phyloP scores from a whole-genome alignment of 2,888 invertebrate genomes.

The Trichopoda pennipes region DNA sequence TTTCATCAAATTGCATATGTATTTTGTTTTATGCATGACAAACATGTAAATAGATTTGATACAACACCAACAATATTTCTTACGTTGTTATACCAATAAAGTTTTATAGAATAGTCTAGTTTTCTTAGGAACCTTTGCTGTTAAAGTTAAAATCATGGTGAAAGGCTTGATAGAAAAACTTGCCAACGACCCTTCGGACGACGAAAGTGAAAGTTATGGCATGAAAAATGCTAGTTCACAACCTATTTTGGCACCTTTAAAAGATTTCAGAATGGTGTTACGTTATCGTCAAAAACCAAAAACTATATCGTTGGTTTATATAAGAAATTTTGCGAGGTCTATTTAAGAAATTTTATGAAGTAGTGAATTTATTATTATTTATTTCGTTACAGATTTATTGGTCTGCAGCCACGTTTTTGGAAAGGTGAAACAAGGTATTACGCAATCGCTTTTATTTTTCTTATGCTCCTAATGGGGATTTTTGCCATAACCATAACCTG shows the following conservation, averaged over 20 bases:
- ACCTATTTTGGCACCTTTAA: constrained; percentile 15
- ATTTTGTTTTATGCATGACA: too few relatives aligned
- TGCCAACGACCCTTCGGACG: neutral
- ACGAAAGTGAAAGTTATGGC: constrained; percentile 8
- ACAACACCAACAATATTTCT: neutral
- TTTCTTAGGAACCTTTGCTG: neutral
- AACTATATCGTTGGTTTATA: constrained; percentile 22
- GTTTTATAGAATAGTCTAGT: constrained; percentile 6
- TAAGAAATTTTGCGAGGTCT: constrained; percentile 47
- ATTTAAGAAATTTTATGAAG: neutral
- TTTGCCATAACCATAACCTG: constrained; percentile 69
- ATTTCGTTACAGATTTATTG: constrained; percentile 20
- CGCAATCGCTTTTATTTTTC: neutral
- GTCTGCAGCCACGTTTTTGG: constrained; percentile 30
- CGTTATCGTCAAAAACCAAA: neutral
- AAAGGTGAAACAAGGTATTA: constrained; percentile 15
- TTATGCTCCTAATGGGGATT: constrained; percentile 36
- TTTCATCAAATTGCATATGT: too few relatives aligned
- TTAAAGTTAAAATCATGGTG: constrained; percentile 7
- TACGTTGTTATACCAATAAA: too few relatives aligned
- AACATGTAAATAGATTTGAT: neutral
- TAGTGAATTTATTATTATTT: neutral
- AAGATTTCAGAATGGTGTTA: constrained; percentile 2
- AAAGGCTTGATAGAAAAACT: constrained; percentile 3
- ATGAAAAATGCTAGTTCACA: constrained; percentile 12